Percentiles rank a stretch among this genome's conserved stretches.
Conservation (phyloP, 2,888 invertebrate genomes). For the Sarcophaga rosellei region DNA sequence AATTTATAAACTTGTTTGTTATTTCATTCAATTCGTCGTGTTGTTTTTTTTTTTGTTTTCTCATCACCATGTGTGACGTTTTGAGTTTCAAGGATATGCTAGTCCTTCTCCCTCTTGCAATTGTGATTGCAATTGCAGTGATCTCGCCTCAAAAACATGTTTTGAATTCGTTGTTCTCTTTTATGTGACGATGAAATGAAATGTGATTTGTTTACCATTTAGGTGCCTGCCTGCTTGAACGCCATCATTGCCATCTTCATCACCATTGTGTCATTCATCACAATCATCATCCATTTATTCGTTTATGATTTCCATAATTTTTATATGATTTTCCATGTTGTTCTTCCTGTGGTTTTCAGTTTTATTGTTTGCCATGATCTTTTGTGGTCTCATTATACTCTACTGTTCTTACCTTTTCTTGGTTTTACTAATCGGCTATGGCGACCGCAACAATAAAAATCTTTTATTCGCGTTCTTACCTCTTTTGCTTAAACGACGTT, state of each 20-base stretch:
- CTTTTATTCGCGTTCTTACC: background rate
- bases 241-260: slow-evolving; percentile 40
- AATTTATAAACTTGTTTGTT: slow-evolving; percentile 24
- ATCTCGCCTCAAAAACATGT: background rate
- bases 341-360: slow-evolving; percentile 60
- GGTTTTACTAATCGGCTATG: slow-evolving; percentile 45
- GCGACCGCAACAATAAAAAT: slow-evolving; percentile 51
- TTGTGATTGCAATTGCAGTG: background rate
- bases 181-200: background rate
- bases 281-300: slow-evolving; percentile 16
- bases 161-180: background rate
- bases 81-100: no score
- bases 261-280: no score
- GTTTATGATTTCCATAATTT: slow-evolving; percentile 64
- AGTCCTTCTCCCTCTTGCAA: background rate
- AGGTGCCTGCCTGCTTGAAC: slow-evolving; percentile 57
- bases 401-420: slow-evolving; percentile 12
- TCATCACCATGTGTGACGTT: no score
- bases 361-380: slow-evolving; percentile 18
- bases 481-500: slow-evolving; percentile 4
- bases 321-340: slow-evolving; percentile 50
- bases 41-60: no score
- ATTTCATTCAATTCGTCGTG: background rate
- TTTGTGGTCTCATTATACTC: slow-evolving; percentile 19
- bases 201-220: slow-evolving; percentile 40